Base-by-base conservation (phyloP, 2,888 invertebrate genomes). In the Philonicus albiceps region DNA sequence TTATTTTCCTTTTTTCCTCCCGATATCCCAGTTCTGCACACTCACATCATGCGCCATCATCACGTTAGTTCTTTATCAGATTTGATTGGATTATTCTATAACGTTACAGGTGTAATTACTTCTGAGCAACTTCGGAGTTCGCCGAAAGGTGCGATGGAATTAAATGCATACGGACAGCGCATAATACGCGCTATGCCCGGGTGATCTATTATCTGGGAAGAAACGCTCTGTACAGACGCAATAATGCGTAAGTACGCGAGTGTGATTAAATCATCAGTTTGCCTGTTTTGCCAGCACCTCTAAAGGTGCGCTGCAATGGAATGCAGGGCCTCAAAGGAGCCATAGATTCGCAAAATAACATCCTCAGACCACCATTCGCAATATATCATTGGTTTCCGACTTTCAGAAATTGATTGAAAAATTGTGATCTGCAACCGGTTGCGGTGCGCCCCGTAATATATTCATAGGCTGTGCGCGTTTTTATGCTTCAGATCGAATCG, bases 1-100 rank as follows among this genome's bases (percentile, higher is more conserved):
- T 89, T 89, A 89, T 89, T 88, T 89, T 84, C 84, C 84, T 84
- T 84, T 84, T 85, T 85, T 30, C 27, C 43, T 85, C 19, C 27
- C 43, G 72, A 73, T 73, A 84, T 84, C 73, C 73, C 73, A 73
- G 84, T 84, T 84, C 73, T 84, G 84, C 31, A 73, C 73, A 73
- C 84, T 37, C 84, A 84, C 84, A 37, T 53, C 73, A 40, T 73
- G 73, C 84, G 73, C 84, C 72, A 43, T 84, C 84, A 84, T 72
- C 84, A 84, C 84, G 84, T 84, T 84, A 84, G 73, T 84, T 84
- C 84, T 84, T 84, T 84, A 84, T 84, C 84, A 73, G 84, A 84
- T 84, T 84, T 84, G 84, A 84, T 84, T 84, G 84, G 84, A 84
- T 84, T 84, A 84, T 84, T 84, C 84, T 84, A 84, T 73, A 73